phyloP scores from a whole-genome alignment of 2,888 invertebrate species.

The Ormyrus rosae region DNA sequence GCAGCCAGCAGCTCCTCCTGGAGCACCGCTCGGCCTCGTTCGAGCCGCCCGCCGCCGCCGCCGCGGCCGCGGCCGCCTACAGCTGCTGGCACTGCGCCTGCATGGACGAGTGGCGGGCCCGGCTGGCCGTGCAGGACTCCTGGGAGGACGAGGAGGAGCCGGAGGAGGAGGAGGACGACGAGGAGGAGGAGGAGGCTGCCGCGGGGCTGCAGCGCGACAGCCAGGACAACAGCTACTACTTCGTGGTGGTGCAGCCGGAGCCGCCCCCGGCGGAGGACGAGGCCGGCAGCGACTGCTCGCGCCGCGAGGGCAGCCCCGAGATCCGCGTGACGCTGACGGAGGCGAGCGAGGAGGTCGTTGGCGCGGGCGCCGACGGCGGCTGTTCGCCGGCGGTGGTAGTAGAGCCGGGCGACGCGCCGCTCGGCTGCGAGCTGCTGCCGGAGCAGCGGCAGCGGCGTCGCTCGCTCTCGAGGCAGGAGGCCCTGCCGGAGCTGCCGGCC shows the following conservation, averaged over 20 bases:
- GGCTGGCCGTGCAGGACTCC: slow-evolving; percentile 62
- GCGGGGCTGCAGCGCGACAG: slow-evolving; percentile 68
- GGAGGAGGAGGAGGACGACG: slow-evolving; percentile 52
- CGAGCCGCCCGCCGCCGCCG: slow-evolving; percentile 29
- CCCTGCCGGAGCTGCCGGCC: slow-evolving; percentile 77
- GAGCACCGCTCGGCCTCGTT: slow-evolving; percentile 64
- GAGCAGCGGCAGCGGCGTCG: slow-evolving; percentile 79
- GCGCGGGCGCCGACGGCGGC: slow-evolving; percentile 70
- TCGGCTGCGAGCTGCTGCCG: slow-evolving; percentile 57
- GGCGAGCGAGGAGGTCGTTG: slow-evolving; percentile 28
- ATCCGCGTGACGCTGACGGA: slow-evolving; percentile 67
- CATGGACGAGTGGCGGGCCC: slow-evolving; percentile 84
- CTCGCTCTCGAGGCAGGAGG: slow-evolving; percentile 85
- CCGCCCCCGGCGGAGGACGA: slow-evolving; percentile 44
- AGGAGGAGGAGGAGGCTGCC: slow-evolving; percentile 49
- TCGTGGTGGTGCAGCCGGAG: slow-evolving; percentile 41
- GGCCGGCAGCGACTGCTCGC: slow-evolving; percentile 59
- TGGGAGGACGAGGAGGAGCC: slow-evolving; percentile 57
- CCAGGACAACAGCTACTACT: slow-evolving; percentile 44
- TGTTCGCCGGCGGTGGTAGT: slow-evolving; percentile 56
- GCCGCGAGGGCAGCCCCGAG: slow-evolving; percentile 69
- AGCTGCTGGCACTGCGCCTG: slow-evolving; percentile 88
- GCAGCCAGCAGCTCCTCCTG: slow-evolving; percentile 34
- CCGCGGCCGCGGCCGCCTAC: slow-evolving; percentile 74
- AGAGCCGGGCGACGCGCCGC: background rate